phyloP scores from a whole-genome alignment of 35 echinoderm and acorn worm species.

The Stichopus chloronotus region DNA sequence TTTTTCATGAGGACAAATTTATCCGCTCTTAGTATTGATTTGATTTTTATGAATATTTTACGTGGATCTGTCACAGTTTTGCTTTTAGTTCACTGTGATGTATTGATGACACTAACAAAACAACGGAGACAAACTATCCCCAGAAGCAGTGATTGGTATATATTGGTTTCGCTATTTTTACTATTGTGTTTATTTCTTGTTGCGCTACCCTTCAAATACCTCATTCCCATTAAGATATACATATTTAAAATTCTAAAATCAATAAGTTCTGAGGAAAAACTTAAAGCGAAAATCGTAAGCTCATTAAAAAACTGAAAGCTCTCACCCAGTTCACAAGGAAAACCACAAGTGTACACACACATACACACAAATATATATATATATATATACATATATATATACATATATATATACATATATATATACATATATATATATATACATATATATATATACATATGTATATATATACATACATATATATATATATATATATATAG shows the following conservation, averaged over 20 bases:
- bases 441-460: slow-evolving; percentile 29
- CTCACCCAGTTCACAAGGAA: background rate
- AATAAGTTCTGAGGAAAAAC: background rate
- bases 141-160: no score
- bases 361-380: background rate
- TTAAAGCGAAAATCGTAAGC: background rate
- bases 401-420: slow-evolving; percentile 41
- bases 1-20: no score
- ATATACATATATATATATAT: slow-evolving; percentile 30
- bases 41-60: no score
- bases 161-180: no score
- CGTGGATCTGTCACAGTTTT: no score
- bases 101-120: no score
- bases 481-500: slow-evolving; percentile 38
- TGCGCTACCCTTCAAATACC: background rate
- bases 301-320: background rate
- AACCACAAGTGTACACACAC: background rate
- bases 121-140: no score
- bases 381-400: slow-evolving; percentile 2
- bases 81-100: no score
- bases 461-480: slow-evolving; percentile 41
- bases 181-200: background rate
- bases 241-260: background rate
- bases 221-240: background rate
- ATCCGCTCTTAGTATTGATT: no score